Evolutionary conservation across 2,888 invertebrate genomes (phyloP).

Genomic region (Neelides folsomi): DNA sequence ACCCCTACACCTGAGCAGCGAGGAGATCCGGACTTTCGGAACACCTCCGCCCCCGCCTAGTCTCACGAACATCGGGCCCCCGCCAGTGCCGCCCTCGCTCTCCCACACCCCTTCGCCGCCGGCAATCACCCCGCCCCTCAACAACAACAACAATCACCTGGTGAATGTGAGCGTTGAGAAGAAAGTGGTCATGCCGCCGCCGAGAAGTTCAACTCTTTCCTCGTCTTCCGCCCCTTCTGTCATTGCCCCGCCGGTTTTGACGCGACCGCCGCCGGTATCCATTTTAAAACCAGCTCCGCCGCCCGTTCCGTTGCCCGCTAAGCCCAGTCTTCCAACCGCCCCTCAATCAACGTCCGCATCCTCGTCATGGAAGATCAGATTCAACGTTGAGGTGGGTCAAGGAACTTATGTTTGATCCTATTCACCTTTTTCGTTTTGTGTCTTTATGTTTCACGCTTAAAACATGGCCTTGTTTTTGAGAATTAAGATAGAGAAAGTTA

Average conservation of each 20-base stretch:
- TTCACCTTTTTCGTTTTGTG: too few species aligned
- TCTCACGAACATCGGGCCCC: slow-evolving; percentile 8
- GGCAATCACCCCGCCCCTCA: slow-evolving; percentile 3
- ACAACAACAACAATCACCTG: neutral
- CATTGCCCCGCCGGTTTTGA: neutral
- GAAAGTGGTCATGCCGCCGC: too few species aligned
- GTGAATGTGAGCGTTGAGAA: too few species aligned
- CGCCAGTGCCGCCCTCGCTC: neutral
- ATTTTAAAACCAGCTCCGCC: slow-evolving; percentile 5
- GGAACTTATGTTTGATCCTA: slow-evolving; percentile 24
- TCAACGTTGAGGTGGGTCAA: slow-evolving; percentile 33
- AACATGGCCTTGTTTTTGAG: too few species aligned
- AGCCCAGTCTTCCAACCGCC: too few species aligned
- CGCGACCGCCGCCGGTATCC: neutral
- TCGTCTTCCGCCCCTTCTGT: neutral
- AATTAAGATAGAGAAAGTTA: too few species aligned
- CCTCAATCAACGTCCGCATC: slow-evolving; percentile 10
- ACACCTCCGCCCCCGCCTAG: slow-evolving; percentile 24
- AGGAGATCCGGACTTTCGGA: too few species aligned
- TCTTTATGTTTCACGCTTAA: too few species aligned
- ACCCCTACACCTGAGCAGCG: too few species aligned
- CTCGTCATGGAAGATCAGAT: slow-evolving; percentile 31
- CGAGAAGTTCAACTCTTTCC: too few species aligned
- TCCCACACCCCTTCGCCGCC: neutral
- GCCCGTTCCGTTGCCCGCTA: slow-evolving; percentile 8